Evolutionary conservation across 2,888 invertebrate species (phyloP), one percentile per base, ranked within the genome.

Genomic region (Dynastes hyllus): DNA sequence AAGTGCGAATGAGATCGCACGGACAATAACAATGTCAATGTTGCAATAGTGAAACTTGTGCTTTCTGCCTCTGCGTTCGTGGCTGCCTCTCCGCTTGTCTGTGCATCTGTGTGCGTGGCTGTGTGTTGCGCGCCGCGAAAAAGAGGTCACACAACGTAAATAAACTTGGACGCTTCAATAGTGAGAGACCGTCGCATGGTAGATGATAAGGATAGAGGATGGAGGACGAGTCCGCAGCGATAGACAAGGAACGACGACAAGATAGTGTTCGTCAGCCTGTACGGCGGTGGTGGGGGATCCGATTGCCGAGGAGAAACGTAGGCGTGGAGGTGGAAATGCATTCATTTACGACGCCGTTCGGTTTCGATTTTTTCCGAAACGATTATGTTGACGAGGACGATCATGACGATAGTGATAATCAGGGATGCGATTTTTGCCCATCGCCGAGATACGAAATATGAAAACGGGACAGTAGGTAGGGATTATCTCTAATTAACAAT

Each of bases 11-110:
- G 53, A 58, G 58, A 53, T 58, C 8, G 70, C 40, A 45, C 40
- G n/a, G 50, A 67, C 75, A 78, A 79, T 76, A 73, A 71, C 81
- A 81, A 81, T 81, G 81, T 81, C 81, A 81, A 81, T 81, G 81
- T 81, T 81, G 80, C 80, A 81, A 81, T 80, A 79, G 79, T 79
- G 78, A 80, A 79, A 79, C 79, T 76, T 61, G 69, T 29, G 51
- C 22, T 13, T 51, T 66, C 40, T 61, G 66, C 29, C 66, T 51
- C 37, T 66, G 66, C n/a, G n/a, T 66, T 37, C 8, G 11, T 37
- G 61, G 27, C 29, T 37, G n/a, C 13, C 53, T 53, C 53, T 53
- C 53, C 22, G 8, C 22, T 8, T 66, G 40, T 69, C 16, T 11
- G 50, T 40, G 66, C 37, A 37, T 37, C 5, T 69, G 69, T 51